Evolutionary conservation across 2,888 invertebrate species (phyloP).

Genomic region (Podabrus alpinus): DNA sequence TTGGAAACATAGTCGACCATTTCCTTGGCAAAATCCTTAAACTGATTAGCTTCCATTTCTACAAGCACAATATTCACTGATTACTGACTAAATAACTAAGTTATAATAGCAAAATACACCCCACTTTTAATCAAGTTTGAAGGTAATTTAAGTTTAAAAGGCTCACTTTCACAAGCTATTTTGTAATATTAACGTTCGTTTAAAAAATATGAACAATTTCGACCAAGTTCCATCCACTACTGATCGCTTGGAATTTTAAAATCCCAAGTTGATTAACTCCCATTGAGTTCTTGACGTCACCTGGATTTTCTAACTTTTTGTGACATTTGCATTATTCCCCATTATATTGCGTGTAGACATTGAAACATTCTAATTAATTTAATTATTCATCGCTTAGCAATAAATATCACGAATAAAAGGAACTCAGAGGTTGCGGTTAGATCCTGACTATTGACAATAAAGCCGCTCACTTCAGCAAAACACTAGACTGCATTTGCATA

Average conservation of each 20-base stretch:
- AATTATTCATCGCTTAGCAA: neutral
- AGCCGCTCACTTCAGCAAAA: neutral
- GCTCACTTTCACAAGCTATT: slow-evolving; percentile 13
- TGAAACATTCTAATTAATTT: neutral
- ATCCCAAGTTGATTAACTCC: neutral
- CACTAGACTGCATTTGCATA: too few relatives aligned
- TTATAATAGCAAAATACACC: slow-evolving; percentile 14
- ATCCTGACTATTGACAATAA: neutral
- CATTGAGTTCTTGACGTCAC: neutral
- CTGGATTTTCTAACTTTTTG: neutral
- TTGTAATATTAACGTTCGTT: neutral
- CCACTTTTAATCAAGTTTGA: slow-evolving; percentile 10
- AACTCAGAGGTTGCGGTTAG: neutral
- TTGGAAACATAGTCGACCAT: slow-evolving; percentile 94
- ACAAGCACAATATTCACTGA: slow-evolving; percentile 32
- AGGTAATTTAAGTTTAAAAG: slow-evolving; percentile 18
- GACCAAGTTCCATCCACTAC: neutral
- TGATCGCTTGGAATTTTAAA: neutral
- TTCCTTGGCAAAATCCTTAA: slow-evolving; percentile 86
- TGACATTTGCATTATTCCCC: too few relatives aligned
- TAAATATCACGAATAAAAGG: neutral
- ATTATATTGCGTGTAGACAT: neutral
- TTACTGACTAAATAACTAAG: slow-evolving; percentile 15
- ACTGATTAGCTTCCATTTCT: slow-evolving; percentile 79
- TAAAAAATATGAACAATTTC: neutral